Percentiles rank a stretch among this genome's conserved stretches.
Conservation (phyloP, 2,888 invertebrate species). For the Agonopterix heracliana region DNA sequence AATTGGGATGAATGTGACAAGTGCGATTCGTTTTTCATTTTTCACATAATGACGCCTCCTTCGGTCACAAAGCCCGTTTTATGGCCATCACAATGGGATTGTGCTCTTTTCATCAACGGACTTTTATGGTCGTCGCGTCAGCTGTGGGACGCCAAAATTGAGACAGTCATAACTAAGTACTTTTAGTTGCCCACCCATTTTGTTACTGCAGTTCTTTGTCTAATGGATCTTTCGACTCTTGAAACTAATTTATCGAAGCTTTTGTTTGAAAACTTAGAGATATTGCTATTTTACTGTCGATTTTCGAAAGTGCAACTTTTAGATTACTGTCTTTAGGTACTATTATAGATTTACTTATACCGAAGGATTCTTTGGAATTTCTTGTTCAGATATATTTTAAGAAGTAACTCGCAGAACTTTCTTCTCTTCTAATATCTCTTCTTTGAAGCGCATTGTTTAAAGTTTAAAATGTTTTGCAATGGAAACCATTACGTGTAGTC, state of each 20-base stretch:
- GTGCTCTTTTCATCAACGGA: slow-evolving; percentile 68
- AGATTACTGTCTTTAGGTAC: not conserved
- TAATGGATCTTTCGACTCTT: slow-evolving; percentile 4
- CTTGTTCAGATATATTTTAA: no score
- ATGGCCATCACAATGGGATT: slow-evolving; percentile 68
- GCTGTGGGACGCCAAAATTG: slow-evolving; percentile 63
- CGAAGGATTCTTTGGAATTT: no score
- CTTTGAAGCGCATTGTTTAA: no score
- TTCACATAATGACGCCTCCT: slow-evolving; percentile 57
- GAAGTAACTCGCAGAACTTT: no score
- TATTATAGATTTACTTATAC: not conserved
- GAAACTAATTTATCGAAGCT: not conserved
- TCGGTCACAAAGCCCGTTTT: slow-evolving; percentile 66
- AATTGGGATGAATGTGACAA: slow-evolving; percentile 55
- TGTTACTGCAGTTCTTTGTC: slow-evolving; percentile 26
- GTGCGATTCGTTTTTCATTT: slow-evolving; percentile 68
- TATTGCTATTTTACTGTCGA: no score
- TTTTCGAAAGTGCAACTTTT: not conserved
- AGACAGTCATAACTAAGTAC: slow-evolving; percentile 52
- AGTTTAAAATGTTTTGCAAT: no score
- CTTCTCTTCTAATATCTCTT: no score
- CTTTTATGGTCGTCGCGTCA: slow-evolving; percentile 66
- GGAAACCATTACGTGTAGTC: no score
- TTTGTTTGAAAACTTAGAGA: not conserved
- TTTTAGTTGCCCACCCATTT: slow-evolving; percentile 28